These are phyloP conservation scores for Odontesthes bonariensis DNA, from an alignment of 2,113 vertebrate genomes.

Conservation along the genomic window DNA sequence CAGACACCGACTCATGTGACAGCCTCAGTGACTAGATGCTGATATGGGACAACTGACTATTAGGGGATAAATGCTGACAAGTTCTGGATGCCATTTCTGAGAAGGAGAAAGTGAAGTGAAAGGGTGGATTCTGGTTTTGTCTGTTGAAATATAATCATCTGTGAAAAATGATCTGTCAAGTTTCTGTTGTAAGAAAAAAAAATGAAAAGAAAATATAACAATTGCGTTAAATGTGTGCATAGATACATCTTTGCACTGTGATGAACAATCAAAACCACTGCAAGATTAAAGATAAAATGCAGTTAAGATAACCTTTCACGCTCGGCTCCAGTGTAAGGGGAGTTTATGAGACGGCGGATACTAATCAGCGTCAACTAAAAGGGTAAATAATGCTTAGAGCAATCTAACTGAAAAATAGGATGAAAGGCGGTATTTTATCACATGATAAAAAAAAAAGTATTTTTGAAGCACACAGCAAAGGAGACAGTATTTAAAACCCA, in stretches of 20 bases:
- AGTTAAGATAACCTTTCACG: too few species aligned
- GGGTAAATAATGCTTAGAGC: neutral
- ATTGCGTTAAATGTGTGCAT: too few species aligned
- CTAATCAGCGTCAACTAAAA: neutral
- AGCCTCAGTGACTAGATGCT: constrained; percentile 15
- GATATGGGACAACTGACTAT: constrained; percentile 28
- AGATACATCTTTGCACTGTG: too few species aligned
- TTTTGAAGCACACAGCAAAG: constrained; percentile 9
- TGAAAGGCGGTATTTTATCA: neutral
- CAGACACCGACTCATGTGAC: constrained; percentile 32
- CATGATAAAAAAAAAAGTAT: constrained; percentile 10
- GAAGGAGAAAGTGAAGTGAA: constrained; percentile 8
- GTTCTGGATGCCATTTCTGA: constrained; percentile 22
- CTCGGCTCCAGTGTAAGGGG: neutral
- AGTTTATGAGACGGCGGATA: neutral
- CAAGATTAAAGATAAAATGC: too few species aligned
- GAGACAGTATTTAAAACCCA: constrained; percentile 9
- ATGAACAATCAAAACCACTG: too few species aligned
- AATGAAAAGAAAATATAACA: too few species aligned
- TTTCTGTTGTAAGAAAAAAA: neutral
- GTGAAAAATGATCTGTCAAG: neutral
- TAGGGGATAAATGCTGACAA: neutral
- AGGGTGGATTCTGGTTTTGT: neutral
- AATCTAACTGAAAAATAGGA: neutral
- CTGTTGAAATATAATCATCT: neutral